These are phyloP conservation scores for Naso thynnoides DNA, from an alignment of 2,797 vertebrate genomes.

Conservation along the genomic window DNA sequence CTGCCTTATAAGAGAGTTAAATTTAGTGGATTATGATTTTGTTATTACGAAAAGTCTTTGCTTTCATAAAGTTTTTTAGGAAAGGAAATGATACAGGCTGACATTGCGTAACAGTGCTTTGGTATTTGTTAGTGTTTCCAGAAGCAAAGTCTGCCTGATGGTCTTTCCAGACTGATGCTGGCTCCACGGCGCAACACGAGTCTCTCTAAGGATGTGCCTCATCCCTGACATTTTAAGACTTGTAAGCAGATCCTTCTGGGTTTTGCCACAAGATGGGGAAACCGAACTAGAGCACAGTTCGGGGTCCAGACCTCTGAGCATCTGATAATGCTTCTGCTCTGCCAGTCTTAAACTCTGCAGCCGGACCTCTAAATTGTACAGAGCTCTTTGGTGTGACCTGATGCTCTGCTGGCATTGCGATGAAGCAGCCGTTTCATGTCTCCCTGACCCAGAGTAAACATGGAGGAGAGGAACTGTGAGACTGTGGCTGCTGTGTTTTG, in stretches of 20 bases:
- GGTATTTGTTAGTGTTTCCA: conserved; percentile 63
- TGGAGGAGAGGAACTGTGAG: conserved; percentile 16
- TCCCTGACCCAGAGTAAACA: conserved; percentile 53
- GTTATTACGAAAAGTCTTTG: conserved; percentile 57
- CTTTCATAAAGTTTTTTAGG: conserved; percentile 65
- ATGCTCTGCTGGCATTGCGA: conserved; percentile 27
- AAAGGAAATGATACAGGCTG: conserved; percentile 38
- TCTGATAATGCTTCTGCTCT: conserved; percentile 28
- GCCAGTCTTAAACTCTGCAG: conserved; percentile 7
- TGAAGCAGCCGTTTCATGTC: conserved; percentile 46
- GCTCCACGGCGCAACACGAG: conserved; percentile 67
- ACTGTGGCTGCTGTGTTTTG: conserved; percentile 51
- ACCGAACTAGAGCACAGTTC: conserved; percentile 31
- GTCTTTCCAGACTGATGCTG: conserved; percentile 67
- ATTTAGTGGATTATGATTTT: conserved; percentile 45
- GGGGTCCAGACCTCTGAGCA: conserved; percentile 28
- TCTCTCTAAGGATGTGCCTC: conserved; percentile 72
- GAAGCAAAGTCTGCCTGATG: conserved; percentile 65
- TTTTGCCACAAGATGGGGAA: conserved; percentile 66
- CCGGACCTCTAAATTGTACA: background rate
- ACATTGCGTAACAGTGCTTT: conserved; percentile 59
- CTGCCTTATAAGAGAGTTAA: conserved; percentile 22
- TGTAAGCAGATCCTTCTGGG: conserved; percentile 70
- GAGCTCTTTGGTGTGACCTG: conserved; percentile 22
- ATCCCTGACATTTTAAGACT: conserved; percentile 75